phyloP scores from a whole-genome alignment of 2,797 vertebrate species.

The Platyrinchus mystaceus region DNA sequence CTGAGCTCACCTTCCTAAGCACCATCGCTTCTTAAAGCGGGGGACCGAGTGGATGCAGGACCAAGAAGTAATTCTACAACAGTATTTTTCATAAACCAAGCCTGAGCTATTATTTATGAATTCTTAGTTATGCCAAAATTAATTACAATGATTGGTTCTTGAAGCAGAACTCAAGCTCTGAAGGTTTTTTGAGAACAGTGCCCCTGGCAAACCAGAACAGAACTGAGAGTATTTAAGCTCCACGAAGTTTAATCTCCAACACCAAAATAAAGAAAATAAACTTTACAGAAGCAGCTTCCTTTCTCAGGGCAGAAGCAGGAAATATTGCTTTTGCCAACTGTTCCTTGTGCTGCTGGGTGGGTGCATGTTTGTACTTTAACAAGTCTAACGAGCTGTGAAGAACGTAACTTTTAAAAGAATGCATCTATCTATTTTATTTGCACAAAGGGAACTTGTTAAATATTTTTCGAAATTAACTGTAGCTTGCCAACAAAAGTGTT shows the following conservation, averaged over 20 bases:
- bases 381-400: background rate
- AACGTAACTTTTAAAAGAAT: background rate
- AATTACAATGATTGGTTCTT: background rate
- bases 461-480: background rate
- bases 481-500: background rate
- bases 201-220: background rate
- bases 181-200: background rate
- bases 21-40: background rate
- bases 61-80: background rate
- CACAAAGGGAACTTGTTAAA: background rate
- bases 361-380: background rate
- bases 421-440: background rate
- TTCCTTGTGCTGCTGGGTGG: background rate
- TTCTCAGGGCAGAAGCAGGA: background rate
- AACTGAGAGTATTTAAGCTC: background rate
- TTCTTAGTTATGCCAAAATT: background rate
- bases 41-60: background rate
- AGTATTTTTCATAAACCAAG: background rate
- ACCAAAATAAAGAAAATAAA: background rate
- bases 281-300: background rate
- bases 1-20: background rate
- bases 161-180: background rate
- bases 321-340: background rate
- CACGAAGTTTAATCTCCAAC: background rate
- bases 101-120: background rate